A percentile compares a stretch with the other conserved stretches of the same genome.
Conservation (phyloP, 2,888 invertebrate species). For the Nomada fabriciana region DNA sequence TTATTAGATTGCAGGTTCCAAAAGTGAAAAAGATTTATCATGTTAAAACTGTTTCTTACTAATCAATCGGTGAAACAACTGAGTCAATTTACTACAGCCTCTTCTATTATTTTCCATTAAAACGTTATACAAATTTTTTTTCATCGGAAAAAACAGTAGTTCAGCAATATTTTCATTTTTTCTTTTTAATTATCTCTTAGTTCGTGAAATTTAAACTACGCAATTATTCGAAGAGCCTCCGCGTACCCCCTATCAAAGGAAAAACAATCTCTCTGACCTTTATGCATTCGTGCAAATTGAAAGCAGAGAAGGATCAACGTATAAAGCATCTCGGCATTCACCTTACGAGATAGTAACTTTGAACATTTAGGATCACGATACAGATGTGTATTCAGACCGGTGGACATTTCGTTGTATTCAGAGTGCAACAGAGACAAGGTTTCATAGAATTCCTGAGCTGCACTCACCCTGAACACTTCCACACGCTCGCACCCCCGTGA, state of each 20-base stretch:
- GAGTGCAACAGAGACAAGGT: conserved; percentile 59
- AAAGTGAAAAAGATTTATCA: neutral
- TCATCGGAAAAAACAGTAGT: no score
- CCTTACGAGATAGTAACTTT: conserved; percentile 24
- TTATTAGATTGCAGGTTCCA: neutral
- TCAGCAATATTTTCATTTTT: no score
- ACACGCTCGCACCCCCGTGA: conserved; percentile 66
- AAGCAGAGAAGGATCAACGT: neutral
- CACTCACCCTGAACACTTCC: conserved; percentile 82
- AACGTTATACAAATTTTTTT: no score
- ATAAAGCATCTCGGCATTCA: neutral
- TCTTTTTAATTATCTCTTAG: no score
- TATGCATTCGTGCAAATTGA: neutral
- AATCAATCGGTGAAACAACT: no score
- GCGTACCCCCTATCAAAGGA: neutral
- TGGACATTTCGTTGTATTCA: conserved; percentile 59
- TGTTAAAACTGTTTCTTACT: no score
- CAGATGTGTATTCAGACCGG: conserved; percentile 43
- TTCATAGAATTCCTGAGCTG: conserved; percentile 79
- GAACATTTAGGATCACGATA: conserved; percentile 23
- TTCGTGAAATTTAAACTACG: no score
- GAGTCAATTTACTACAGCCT: no score
- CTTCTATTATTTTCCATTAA: no score
- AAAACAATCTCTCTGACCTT: neutral
- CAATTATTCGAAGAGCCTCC: no score